Conservation (phyloP, 2,888 invertebrate genomes). For the Eudemis profundana region DNA sequence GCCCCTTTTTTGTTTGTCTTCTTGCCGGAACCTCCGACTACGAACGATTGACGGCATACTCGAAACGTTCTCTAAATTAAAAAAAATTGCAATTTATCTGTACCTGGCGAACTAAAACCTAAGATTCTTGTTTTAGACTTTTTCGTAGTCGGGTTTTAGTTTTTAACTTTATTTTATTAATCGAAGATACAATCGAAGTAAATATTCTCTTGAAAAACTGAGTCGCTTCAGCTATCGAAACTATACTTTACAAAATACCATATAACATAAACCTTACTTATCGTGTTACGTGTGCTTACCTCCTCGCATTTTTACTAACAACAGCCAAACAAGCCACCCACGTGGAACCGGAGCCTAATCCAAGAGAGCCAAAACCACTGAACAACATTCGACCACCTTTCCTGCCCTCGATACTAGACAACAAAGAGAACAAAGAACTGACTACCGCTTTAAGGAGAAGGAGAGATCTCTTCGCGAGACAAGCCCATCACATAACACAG, state of each 20-base stretch:
- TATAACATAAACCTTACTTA: slow-evolving; percentile 10
- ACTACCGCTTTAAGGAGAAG: slow-evolving; percentile 92
- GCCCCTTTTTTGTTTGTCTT: no score
- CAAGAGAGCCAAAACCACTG: slow-evolving; percentile 58
- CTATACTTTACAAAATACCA: no score
- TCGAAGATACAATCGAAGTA: no score
- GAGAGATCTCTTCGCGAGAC: slow-evolving; percentile 93
- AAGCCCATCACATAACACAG: slow-evolving; percentile 93
- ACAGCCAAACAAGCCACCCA: slow-evolving; percentile 62
- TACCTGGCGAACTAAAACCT: no score
- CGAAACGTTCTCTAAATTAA: no score
- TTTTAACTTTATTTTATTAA: no score
- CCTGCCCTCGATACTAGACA: slow-evolving; percentile 66
- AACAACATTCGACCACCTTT: slow-evolving; percentile 59
- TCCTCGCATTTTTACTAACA: slow-evolving; percentile 72
- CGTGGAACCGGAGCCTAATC: slow-evolving; percentile 62
- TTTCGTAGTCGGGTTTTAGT: no score
- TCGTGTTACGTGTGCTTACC: slow-evolving; percentile 50
- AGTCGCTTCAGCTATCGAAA: not conserved
- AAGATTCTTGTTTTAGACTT: no score
- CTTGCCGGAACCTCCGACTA: no score
- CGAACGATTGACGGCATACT: no score
- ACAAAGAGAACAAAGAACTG: slow-evolving; percentile 87
- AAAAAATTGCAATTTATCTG: no score
- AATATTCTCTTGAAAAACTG: not conserved